Conservation (phyloP, 1,140 invertebrate species). For the Leptinotarsa lineolata region DNA sequence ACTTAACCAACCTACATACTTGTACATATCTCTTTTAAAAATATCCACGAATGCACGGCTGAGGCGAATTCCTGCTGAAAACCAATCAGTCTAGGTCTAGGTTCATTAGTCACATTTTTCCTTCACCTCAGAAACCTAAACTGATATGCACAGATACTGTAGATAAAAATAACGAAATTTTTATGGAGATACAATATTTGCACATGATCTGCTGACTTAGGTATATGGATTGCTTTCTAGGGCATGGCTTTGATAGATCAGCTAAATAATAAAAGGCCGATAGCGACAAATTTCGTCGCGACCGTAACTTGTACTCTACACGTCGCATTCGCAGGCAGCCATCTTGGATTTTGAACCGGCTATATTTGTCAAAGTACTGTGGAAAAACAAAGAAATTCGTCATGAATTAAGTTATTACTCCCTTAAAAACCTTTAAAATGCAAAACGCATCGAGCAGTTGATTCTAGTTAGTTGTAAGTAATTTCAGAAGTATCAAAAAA, state of each 20-base stretch:
- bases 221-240: background rate
- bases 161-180: conserved; percentile 7
- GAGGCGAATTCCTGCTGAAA: background rate
- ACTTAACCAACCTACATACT: conserved; percentile 17
- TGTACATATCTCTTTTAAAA: conserved; percentile 2
- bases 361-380: conserved; percentile 24
- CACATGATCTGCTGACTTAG: conserved; percentile 9
- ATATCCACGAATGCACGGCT: background rate
- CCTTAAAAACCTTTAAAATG: background rate
- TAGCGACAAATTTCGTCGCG: conserved; percentile 30
- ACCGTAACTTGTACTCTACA: conserved; percentile 41
- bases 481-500: background rate
- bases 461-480: too few relatives aligned
- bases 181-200: background rate
- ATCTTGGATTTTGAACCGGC: conserved; percentile 47
- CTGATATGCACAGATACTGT: background rate
- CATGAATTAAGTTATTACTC: background rate
- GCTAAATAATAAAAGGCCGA: conserved; percentile 7
- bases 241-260: background rate
- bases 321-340: conserved; percentile 43
- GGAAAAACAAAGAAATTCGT: conserved; percentile 9
- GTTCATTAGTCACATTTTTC: conserved; percentile 10
- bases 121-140: conserved; percentile 1
- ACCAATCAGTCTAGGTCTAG: background rate
- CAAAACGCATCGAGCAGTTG: too few relatives aligned